phyloP scores from a whole-genome alignment of 2,113 vertebrate species.

The Fulica atra region DNA sequence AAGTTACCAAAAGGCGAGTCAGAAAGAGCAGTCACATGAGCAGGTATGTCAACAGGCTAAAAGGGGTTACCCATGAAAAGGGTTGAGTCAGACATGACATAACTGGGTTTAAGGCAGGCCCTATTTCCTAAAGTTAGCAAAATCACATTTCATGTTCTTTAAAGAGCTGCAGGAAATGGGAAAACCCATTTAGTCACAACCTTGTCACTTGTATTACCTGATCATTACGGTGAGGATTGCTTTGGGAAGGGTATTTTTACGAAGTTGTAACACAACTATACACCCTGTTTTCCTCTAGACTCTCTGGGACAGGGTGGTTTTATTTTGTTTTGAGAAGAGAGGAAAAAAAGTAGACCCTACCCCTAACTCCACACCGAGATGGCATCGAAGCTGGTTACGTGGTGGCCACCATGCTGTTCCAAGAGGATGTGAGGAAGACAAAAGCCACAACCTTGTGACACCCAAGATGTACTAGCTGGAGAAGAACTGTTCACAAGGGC shows the following conservation, averaged over 20 bases:
- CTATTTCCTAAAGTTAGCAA: not conserved
- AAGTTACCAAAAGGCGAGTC: not conserved
- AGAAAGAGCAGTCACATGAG: not conserved
- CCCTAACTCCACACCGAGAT: not conserved
- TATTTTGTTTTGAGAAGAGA: not conserved
- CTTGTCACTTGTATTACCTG: not conserved
- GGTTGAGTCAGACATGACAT: not conserved
- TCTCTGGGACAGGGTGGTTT: not conserved
- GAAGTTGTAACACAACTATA: not conserved
- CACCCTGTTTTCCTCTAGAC: not conserved
- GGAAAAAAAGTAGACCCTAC: not conserved
- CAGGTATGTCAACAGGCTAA: fast-evolving
- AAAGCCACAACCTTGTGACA: not conserved
- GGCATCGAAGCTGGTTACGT: fast-evolving
- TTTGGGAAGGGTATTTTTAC: not conserved
- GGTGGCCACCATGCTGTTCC: not conserved
- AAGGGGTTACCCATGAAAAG: not conserved
- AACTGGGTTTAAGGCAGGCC: not conserved
- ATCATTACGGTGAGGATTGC: not conserved
- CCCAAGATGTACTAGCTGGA: not conserved
- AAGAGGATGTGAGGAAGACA: not conserved
- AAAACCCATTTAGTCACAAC: not conserved
- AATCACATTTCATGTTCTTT: not conserved
- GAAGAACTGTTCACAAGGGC: too few species aligned
- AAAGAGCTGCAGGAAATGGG: not conserved